Conservation (phyloP, 2,797 vertebrate species). For the Diceros bicornis region DNA sequence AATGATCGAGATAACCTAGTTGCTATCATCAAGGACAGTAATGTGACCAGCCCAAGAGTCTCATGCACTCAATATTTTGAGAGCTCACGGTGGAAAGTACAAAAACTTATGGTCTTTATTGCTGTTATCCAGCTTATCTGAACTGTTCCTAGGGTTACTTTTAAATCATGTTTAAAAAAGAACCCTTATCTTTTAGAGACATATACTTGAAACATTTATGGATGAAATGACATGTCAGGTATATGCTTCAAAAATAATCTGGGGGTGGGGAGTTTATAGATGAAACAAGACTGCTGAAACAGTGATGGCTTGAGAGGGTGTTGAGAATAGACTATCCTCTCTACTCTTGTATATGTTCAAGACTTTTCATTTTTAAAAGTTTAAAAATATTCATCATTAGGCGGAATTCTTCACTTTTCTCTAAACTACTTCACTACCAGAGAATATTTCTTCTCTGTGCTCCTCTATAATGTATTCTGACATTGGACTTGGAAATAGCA, state of each 20-base stretch:
- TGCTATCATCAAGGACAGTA: not conserved
- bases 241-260: not conserved
- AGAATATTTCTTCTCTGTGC: not conserved
- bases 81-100: constrained; percentile 62
- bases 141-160: not conserved
- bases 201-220: not conserved
- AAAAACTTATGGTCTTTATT: constrained; percentile 16
- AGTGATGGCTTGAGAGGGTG: not conserved
- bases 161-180: not conserved
- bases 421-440: constrained; percentile 6
- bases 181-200: constrained; percentile 19
- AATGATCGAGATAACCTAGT: not conserved
- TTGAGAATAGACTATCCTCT: not conserved
- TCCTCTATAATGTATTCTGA: not conserved
- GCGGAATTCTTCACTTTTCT: not conserved
- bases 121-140: constrained; percentile 6
- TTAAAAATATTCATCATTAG: not conserved
- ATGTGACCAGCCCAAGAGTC: not conserved
- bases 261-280: not conserved
- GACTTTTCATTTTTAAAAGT: constrained; percentile 3
- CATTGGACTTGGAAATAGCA: not conserved
- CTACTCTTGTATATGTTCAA: not conserved
- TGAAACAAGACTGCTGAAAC: not conserved
- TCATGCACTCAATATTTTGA: not conserved
- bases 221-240: not conserved